Conservation (phyloP, 2,888 invertebrate species). For the Strigamia maritima region DNA sequence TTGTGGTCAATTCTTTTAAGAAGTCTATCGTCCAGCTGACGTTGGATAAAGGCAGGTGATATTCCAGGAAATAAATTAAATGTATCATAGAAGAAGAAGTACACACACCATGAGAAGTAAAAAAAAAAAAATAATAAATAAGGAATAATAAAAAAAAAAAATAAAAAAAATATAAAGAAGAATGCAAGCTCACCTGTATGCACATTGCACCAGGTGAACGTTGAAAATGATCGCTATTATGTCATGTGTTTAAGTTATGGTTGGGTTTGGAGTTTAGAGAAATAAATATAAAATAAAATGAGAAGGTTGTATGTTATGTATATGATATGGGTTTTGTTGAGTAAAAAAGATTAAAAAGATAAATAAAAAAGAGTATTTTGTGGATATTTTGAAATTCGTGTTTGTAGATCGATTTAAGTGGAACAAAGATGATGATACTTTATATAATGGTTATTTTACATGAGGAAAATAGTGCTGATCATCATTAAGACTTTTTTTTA, state of each 20-base stretch:
- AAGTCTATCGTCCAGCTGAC: constrained; percentile 4
- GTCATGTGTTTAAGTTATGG: not conserved
- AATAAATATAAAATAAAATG: not conserved
- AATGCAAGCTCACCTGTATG: not conserved
- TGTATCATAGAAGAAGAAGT: not conserved
- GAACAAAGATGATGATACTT: no score
- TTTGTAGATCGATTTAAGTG: no score
- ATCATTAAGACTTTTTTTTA: no score
- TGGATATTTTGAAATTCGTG: no score
- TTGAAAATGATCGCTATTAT: not conserved
- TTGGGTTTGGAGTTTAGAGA: not conserved
- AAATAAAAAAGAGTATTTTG: no score
- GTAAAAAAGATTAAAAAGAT: no score
- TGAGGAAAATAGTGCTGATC: no score
- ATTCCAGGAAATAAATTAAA: constrained; percentile 15
- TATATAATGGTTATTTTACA: no score
- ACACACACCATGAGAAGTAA: no score
- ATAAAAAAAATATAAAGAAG: not conserved
- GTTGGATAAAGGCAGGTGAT: not conserved
- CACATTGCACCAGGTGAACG: constrained; percentile 10
- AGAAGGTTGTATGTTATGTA: no score
- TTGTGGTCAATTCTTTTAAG: constrained; percentile 15
- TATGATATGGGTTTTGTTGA: no score
- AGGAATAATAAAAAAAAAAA: not conserved
- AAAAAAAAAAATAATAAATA: not conserved